Conservation (phyloP, 2,113 vertebrate species). For the Channa argus region DNA sequence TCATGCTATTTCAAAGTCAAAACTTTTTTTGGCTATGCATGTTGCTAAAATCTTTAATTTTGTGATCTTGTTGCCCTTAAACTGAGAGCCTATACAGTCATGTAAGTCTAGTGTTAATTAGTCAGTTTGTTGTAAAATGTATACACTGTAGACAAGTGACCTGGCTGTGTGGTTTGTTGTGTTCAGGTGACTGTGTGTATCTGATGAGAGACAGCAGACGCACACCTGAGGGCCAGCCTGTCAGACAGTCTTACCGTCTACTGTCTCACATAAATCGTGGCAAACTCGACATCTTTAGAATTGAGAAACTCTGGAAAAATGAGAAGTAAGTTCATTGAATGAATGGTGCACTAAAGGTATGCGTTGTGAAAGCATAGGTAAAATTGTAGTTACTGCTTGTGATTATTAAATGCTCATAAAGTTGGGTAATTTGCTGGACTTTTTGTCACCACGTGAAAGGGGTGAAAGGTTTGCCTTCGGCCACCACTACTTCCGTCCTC, state of each 20-base stretch:
- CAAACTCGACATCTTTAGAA: constrained; percentile 98
- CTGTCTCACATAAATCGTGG: constrained; percentile 95
- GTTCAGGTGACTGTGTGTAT: constrained; percentile 95
- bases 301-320: constrained; percentile 99
- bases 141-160: constrained; percentile 22
- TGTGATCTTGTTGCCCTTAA: neutral
- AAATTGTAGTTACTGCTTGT: neutral
- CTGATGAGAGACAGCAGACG: constrained; percentile 97
- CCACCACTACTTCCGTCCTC: constrained; percentile 98
- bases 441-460: constrained; percentile 70
- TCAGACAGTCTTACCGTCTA: constrained; percentile 95
- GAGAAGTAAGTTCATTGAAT: constrained; percentile 88
- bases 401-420: neutral
- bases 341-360: neutral
- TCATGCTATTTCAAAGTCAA: neutral
- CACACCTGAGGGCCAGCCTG: constrained; percentile 93
- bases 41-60: neutral
- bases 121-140: neutral
- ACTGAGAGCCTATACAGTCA: neutral
- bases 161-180: constrained; percentile 25
- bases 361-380: neutral
- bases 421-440: neutral
- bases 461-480: constrained; percentile 98
- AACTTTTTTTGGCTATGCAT: neutral
- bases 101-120: neutral